phyloP scores from a whole-genome alignment of 35 echinoderm and acorn worm species.

The Nesometra sesokonis region DNA sequence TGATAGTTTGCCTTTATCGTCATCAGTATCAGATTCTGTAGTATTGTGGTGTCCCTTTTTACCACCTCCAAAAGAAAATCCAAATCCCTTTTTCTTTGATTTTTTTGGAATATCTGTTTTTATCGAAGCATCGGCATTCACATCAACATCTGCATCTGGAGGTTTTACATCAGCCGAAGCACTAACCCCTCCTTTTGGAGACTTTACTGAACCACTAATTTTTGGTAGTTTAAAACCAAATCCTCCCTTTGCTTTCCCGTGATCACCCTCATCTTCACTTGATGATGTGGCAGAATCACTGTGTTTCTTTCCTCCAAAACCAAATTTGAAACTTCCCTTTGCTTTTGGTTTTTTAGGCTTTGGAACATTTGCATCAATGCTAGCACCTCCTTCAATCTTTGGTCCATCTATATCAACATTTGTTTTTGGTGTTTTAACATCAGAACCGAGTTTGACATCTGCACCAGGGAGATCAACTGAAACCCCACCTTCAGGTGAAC shows the following conservation, averaged over 20 bases:
- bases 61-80: neutral
- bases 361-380: slow-evolving; percentile 27
- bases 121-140: neutral
- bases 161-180: neutral
- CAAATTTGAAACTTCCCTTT: neutral
- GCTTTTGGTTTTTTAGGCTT: neutral
- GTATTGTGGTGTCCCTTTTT: neutral
- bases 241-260: neutral
- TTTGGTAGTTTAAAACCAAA: neutral
- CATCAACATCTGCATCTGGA: slow-evolving; percentile 10
- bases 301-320: neutral
- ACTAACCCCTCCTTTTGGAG: neutral
- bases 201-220: neutral
- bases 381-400: neutral
- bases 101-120: neutral
- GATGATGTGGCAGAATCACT: neutral
- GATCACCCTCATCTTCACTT: neutral
- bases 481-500: slow-evolving; percentile 5
- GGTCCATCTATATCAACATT: slow-evolving; percentile 19
- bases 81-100: neutral
- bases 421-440: slow-evolving; percentile 19
- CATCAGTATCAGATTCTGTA: neutral
- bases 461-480: slow-evolving; percentile 17
- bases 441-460: slow-evolving; percentile 21
- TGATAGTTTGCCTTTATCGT: neutral